A percentile compares a stretch with the other conserved stretches of the same genome.
These are phyloP conservation scores for Pseudocheirus occidentalis DNA, from an alignment of 2,797 vertebrate species.

Conservation along the genomic window DNA sequence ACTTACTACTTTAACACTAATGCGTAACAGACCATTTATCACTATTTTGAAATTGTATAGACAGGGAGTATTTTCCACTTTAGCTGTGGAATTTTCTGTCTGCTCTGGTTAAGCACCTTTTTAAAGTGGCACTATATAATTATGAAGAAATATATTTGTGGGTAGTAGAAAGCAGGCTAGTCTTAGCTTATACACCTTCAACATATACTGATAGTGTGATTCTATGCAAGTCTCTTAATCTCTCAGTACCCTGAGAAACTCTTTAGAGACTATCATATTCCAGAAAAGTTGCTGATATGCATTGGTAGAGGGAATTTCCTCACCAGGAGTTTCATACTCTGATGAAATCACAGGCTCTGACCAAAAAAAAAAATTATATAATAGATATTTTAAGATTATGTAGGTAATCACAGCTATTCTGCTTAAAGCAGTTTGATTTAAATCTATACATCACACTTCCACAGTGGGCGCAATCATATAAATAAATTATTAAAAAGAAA, in stretches of 20 bases:
- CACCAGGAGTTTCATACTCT: not conserved
- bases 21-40: not conserved
- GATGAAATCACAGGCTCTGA: not conserved
- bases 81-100: slow-evolving; percentile 47
- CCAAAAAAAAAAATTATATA: slow-evolving; percentile 43
- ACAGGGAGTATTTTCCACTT: slow-evolving; percentile 47
- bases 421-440: not conserved
- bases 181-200: not conserved
- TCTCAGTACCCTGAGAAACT: not conserved
- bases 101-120: slow-evolving; percentile 47
- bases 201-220: not conserved
- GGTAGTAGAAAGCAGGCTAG: not conserved
- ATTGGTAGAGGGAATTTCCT: not conserved
- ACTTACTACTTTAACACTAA: not conserved
- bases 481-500: slow-evolving; percentile 3
- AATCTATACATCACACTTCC: slow-evolving; percentile 14
- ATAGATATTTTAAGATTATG: slow-evolving; percentile 43
- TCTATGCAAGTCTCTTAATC: not conserved
- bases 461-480: not conserved
- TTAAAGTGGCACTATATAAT: slow-evolving; percentile 44
- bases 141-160: not conserved
- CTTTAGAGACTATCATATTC: not conserved
- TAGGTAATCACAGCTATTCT: slow-evolving; percentile 34
- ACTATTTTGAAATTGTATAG: slow-evolving; percentile 26
- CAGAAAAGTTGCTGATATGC: not conserved